These are phyloP conservation scores for Chrysochloris asiatica DNA, from an alignment of 2,113 vertebrate genomes.

Conservation along the genomic window DNA sequence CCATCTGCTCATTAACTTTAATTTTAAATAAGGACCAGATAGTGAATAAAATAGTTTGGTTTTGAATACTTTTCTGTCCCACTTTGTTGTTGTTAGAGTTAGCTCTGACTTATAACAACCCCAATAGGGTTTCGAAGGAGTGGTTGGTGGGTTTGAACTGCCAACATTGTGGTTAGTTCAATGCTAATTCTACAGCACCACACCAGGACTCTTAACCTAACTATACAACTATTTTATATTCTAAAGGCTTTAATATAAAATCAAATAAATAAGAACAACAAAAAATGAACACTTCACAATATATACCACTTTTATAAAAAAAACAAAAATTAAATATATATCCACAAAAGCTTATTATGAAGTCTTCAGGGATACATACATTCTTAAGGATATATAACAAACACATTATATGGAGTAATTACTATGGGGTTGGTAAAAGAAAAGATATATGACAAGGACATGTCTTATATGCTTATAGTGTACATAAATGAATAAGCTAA, in stretches of 20 bases:
- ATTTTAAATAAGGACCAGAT: background rate
- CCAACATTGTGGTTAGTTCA: too few species aligned
- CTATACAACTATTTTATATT: background rate
- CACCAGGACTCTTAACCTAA: too few species aligned
- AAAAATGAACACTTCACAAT: background rate
- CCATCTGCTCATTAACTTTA: background rate
- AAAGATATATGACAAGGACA: constrained; percentile 6
- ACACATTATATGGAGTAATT: background rate
- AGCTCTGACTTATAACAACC: too few species aligned
- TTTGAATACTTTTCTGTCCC: background rate
- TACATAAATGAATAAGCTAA: constrained; percentile 27
- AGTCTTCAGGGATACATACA: background rate
- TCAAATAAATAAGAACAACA: background rate
- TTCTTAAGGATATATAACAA: constrained; percentile 12
- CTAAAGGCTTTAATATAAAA: background rate
- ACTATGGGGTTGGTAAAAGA: background rate
- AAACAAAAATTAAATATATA: background rate
- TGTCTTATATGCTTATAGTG: background rate
- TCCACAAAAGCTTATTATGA: background rate
- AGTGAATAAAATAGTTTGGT: background rate
- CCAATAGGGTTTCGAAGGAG: too few species aligned
- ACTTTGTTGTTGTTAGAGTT: too few species aligned
- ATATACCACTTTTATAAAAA: background rate
- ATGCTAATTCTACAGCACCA: too few species aligned
- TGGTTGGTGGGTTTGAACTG: too few species aligned